Evolutionary conservation across 2,797 vertebrate species (phyloP), one percentile per base, ranked within the genome.

Genomic region (Valencia hispanica): DNA sequence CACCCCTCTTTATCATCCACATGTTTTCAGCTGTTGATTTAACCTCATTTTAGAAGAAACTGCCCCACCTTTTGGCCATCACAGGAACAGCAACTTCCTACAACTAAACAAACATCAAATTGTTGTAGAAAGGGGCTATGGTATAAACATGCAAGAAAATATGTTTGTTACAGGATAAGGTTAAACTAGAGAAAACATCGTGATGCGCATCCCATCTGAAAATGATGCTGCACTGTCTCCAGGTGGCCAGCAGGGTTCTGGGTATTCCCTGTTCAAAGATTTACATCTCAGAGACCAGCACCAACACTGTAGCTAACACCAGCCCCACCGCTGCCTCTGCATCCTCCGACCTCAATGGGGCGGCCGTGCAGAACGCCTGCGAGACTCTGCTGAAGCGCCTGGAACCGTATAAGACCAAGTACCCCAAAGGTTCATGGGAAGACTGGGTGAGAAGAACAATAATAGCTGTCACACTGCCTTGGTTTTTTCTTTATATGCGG

Each of bases 231-330:
- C 57, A 9, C 4, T 65, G 51, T 47, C 18, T 72, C 5, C 92
- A 99, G 98, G 96, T 99, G 66, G 97, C 98, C 85, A 97, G 97
- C 92, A 94, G 86, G 72, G 91, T 94, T 51, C 93, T 99, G 84
- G 96, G 93, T 53, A 92, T 99, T 48, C 93, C 97, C 30, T 93
- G 74, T 48, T 96, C 96, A 70, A 96, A 96, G 92, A 97, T 99
- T 79, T 91, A 96, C 88, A 97, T 99, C 93, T 96, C 96, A 2
- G 98, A 99, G 94, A 99, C 98, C 0, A 97, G 97, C 93, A 99
- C 97, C 34, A 97, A 94, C 84, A 98, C 97, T 0, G 97, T 99
- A 7, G 96, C 98, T 57, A 99, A 99, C 74, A 93, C 97, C 12
- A 98, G 97, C 68, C 95, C 98, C 0, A 99, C 98, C 0, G 97